Percentiles rank a stretch among this genome's conserved stretches.
phyloP scores from a whole-genome alignment of 1,140 invertebrate species.

The Plutomurus gul region DNA sequence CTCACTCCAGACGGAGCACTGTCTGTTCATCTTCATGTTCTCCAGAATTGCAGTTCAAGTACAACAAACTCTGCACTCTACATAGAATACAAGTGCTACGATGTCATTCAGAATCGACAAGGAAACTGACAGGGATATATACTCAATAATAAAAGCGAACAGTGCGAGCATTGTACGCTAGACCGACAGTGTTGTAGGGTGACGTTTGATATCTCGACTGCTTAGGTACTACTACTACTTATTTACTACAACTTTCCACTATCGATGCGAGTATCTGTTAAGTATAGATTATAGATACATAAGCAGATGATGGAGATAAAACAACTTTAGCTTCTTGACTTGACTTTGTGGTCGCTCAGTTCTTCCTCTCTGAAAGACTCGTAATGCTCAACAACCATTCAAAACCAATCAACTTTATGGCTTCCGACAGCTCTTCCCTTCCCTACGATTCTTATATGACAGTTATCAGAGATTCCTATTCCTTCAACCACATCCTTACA shows the following conservation, averaged over 20 bases:
- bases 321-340: not conserved
- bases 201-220: no score
- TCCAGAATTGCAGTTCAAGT: not conserved
- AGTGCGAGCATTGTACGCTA: no score
- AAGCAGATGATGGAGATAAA: no score
- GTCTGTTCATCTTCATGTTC: conserved; percentile 10
- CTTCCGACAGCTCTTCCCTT: conserved; percentile 8
- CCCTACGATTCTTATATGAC: not conserved
- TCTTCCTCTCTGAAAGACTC: not conserved
- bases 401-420: conserved; percentile 25
- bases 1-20: not conserved
- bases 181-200: no score
- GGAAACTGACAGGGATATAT: conserved; percentile 8
- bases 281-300: no score
- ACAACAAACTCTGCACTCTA: no score
- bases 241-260: no score
- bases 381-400: conserved; percentile 12
- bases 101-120: not conserved
- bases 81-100: not conserved
- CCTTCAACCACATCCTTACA: not conserved
- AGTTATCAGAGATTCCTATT: not conserved
- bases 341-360: not conserved
- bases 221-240: not conserved
- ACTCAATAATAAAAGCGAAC: not conserved
- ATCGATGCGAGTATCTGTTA: no score